These are phyloP conservation scores for Sebastiscus tertius DNA, from an alignment of 2,797 vertebrate species.

Conservation along the genomic window DNA sequence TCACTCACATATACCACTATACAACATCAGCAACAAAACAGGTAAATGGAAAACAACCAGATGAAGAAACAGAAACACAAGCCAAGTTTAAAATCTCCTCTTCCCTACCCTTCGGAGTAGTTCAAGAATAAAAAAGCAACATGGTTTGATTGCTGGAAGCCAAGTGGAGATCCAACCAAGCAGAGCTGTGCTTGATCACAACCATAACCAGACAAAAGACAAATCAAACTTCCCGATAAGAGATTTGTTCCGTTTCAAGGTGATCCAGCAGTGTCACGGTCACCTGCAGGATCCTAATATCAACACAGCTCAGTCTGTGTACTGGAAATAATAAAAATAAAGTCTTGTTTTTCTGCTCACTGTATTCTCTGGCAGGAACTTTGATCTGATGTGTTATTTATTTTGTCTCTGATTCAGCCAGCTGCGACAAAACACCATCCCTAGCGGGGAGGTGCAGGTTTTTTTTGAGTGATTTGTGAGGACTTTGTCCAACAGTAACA, in stretches of 20 bases:
- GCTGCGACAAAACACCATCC: constrained; percentile 50
- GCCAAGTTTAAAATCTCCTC: background rate
- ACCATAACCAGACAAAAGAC: constrained; percentile 28
- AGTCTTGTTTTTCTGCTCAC: constrained; percentile 46
- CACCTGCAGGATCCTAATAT: constrained; percentile 44
- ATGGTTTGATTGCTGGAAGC: constrained; percentile 4
- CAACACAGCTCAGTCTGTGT: constrained; percentile 43
- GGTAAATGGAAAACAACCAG: constrained; percentile 1
- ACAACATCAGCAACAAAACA: constrained; percentile 11
- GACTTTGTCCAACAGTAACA: background rate
- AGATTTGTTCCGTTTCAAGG: constrained; percentile 43
- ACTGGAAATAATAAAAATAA: constrained; percentile 58
- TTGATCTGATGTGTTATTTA: constrained; percentile 53
- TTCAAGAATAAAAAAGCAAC: background rate
- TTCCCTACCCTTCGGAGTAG: too few relatives aligned
- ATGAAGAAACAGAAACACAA: background rate
- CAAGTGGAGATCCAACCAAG: background rate
- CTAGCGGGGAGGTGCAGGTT: background rate
- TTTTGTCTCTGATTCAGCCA: constrained; percentile 62
- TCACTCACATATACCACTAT: background rate
- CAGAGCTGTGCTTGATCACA: background rate
- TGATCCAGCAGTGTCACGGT: constrained; percentile 44
- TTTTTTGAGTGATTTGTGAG: background rate
- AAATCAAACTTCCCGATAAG: constrained; percentile 5
- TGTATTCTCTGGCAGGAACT: constrained; percentile 43